Conservation (phyloP, 2,888 invertebrate genomes). For the Zonitis immaculata region DNA sequence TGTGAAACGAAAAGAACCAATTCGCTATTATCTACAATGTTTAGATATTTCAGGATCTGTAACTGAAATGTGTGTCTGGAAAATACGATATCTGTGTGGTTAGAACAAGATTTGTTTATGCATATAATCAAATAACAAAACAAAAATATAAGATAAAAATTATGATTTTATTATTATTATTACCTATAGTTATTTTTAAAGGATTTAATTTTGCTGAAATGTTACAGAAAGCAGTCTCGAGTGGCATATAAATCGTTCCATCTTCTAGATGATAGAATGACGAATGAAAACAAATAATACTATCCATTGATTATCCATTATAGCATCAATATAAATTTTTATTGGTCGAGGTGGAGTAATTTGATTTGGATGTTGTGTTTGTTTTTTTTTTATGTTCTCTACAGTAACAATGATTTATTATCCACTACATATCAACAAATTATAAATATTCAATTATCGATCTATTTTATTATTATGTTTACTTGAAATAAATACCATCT, state of each 20-base stretch:
- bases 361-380: not conserved
- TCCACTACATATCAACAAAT: not conserved
- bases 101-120: not conserved
- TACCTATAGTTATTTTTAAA: not conserved
- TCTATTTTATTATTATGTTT: too few relatives aligned
- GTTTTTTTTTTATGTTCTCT: not conserved
- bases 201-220: not conserved
- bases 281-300: not conserved
- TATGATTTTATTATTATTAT: too few relatives aligned
- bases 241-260: not conserved
- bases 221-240: not conserved
- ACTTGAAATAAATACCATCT: too few relatives aligned
- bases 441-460: too few relatives aligned
- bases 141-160: too few relatives aligned
- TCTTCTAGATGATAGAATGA: not conserved
- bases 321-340: not conserved
- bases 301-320: not conserved
- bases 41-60: not conserved
- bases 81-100: not conserved
- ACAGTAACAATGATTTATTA: not conserved
- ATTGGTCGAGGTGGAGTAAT: not conserved
- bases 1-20: slow-evolving; percentile 12
- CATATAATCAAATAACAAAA: not conserved
- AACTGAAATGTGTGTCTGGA: not conserved
- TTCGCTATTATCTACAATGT: slow-evolving; percentile 5